Percentiles rank a stretch among this genome's conserved stretches.
phyloP scores from a whole-genome alignment of 2,888 invertebrate species.

The Mythimna pallens region DNA sequence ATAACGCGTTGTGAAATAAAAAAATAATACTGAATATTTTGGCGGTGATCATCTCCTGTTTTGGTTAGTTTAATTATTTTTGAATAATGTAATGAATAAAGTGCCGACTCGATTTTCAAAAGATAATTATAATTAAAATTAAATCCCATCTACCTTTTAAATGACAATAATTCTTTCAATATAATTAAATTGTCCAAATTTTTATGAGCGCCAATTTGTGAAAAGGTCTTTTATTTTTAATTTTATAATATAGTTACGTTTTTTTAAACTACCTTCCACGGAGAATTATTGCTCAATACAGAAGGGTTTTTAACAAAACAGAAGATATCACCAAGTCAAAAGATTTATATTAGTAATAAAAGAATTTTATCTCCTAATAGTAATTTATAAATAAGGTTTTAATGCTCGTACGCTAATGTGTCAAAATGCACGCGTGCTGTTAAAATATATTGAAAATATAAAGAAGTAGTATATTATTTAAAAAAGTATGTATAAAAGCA shows the following conservation, averaged over 20 bases:
- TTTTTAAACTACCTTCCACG: slow-evolving; percentile 35
- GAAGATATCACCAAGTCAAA: slow-evolving; percentile 80
- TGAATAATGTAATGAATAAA: slow-evolving; percentile 2
- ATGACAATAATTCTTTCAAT: slow-evolving; percentile 59
- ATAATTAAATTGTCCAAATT: slow-evolving; percentile 7
- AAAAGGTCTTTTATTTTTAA: slow-evolving; percentile 7
- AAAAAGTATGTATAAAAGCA: slow-evolving; percentile 66
- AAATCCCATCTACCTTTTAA: slow-evolving; percentile 32
- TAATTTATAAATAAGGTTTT: slow-evolving; percentile 79
- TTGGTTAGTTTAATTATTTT: slow-evolving; percentile 28
- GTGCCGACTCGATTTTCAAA: not conserved
- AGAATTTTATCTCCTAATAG: slow-evolving; percentile 84
- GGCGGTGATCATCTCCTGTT: slow-evolving; percentile 78
- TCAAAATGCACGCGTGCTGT: slow-evolving; percentile 88
- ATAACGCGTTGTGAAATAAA: slow-evolving; percentile 88
- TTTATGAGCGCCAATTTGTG: slow-evolving; percentile 11
- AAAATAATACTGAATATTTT: slow-evolving; percentile 76
- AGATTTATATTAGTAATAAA: slow-evolving; percentile 79
- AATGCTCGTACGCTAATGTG: slow-evolving; percentile 87
- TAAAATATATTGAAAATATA: slow-evolving; percentile 70
- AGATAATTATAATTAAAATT: slow-evolving; percentile 8
- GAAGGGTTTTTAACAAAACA: slow-evolving; percentile 62
- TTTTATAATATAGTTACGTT: slow-evolving; percentile 10
- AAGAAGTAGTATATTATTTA: slow-evolving; percentile 68
- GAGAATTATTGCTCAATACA: slow-evolving; percentile 80